A percentile compares a stretch with the other conserved stretches of the same genome.
Evolutionary conservation across 2,113 vertebrate species (phyloP).

Genomic region (Forbesichthys agassizii): DNA sequence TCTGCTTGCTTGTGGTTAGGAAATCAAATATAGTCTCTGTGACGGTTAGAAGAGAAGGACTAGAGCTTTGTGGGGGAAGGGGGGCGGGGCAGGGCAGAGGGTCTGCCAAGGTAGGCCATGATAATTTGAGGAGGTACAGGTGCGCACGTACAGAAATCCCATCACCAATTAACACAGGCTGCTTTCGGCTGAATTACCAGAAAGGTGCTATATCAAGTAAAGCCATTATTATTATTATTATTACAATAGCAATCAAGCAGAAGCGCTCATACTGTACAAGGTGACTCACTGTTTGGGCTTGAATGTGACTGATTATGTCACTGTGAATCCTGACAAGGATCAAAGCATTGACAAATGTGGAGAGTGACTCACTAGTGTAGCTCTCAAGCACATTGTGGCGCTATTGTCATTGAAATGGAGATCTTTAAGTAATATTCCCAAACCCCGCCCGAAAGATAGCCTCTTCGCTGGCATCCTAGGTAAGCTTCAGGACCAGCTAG

Average conservation of each 20-base stretch:
- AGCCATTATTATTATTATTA: too few relatives aligned
- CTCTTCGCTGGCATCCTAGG: conserved; percentile 4
- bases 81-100: conserved; percentile 61
- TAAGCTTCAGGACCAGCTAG: not conserved
- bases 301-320: conserved; percentile 52
- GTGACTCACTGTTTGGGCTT: conserved; percentile 52
- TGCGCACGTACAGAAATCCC: conserved; percentile 16
- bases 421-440: conserved; percentile 21
- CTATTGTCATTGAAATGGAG: conserved; percentile 23
- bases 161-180: conserved; percentile 29
- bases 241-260: conserved; percentile 28
- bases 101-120: conserved; percentile 11
- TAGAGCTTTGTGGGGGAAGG: conserved; percentile 24
- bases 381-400: not conserved
- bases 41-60: conserved; percentile 47
- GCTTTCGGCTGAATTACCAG: not conserved
- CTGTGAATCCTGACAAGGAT: conserved; percentile 37
- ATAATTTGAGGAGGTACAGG: conserved; percentile 36
- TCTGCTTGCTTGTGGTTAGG: conserved; percentile 98
- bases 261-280: conserved; percentile 22
- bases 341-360: conserved; percentile 45
- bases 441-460: not conserved
- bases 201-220: too few relatives aligned
- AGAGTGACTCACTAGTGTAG: conserved; percentile 25
- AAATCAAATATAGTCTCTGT: conserved; percentile 95